phyloP scores from a whole-genome alignment of 2,888 invertebrate genomes.

The Hecatera dysodea region DNA sequence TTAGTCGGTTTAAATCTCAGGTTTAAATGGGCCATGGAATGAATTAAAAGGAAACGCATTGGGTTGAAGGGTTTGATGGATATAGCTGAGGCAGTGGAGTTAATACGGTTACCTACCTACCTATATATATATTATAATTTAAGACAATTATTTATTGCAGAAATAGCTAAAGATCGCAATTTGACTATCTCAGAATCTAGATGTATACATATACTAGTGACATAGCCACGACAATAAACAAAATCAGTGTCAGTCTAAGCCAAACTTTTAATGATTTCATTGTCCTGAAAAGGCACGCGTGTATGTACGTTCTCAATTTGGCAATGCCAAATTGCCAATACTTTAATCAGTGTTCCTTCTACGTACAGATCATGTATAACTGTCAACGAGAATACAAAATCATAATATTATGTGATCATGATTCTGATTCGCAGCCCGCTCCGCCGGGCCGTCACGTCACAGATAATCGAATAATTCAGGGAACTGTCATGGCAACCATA shows the following conservation, averaged over 20 bases:
- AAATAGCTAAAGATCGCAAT: background rate
- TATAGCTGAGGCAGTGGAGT: background rate
- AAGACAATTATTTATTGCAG: background rate
- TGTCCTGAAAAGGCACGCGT: slow-evolving; percentile 70
- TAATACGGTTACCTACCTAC: background rate
- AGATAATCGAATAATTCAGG: slow-evolving; percentile 89
- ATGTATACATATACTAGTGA: background rate
- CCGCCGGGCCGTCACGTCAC: slow-evolving; percentile 80
- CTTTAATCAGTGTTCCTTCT: slow-evolving; percentile 81
- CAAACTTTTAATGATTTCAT: slow-evolving; percentile 51
- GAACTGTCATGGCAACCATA: slow-evolving; percentile 88
- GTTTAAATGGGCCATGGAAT: slow-evolving; percentile 1
- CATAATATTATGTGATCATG: slow-evolving; percentile 77
- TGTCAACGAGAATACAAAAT: slow-evolving; percentile 67
- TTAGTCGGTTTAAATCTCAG: background rate
- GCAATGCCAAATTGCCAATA: slow-evolving; percentile 80
- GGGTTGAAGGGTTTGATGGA: background rate
- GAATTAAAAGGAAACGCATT: background rate
- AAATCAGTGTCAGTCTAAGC: slow-evolving; percentile 60
- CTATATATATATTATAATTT: no score
- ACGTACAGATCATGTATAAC: slow-evolving; percentile 61
- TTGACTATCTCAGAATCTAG: slow-evolving; percentile 14
- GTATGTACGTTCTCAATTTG: slow-evolving; percentile 79
- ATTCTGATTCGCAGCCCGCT: slow-evolving; percentile 70
- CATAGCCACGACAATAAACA: slow-evolving; percentile 55